Base-by-base conservation (phyloP, 2,888 invertebrate genomes). In the Nomada fucata region DNA sequence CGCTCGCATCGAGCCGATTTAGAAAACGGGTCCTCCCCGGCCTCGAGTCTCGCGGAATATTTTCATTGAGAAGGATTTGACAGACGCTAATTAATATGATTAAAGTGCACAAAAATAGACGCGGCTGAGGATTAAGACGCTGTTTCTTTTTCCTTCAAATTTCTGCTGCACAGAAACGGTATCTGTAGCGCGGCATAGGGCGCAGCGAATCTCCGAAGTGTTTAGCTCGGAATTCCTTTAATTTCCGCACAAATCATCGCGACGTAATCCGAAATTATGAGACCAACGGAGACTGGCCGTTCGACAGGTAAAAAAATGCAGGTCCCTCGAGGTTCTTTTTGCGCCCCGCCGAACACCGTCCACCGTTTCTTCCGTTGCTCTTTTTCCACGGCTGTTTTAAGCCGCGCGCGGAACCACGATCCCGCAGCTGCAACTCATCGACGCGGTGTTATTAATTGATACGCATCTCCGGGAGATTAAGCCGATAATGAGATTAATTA, bases 401-500 rank as follows among this genome's bases (percentile, higher is more conserved):
- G 36, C 9, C 23, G 44, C 18, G 23, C 23, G 13, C 55, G 53
- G 11, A n/a, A 55, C 47, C 36, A 64, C 18, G 26, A 50, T 55
- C 57, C 59, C 47, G 57, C 75, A 71, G 69, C 72, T 73, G 78
- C 63, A 73, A 81, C 70, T 71, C 79, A 63, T 82, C 75, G 75
- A 63, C 73, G 71, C 60, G 75, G 69, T 78, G 84, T 86, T 83
- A 85, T 90, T 87, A 89, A 90, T 90, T 89, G 82, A 89, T 87
- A 88, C 76, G 85, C 83, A 86, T 90, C 81, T 86, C 77, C 83
- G 80, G 76, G 72, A 82, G 86, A 85, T 89, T 83, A 86, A 74
- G 73, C 72, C 82, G 83, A 89, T 89, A 89, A 91, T 88, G 83
- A 88, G 87, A 90, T 89, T 88, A 90, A 91, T 91, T 88, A 89